Evolutionary conservation across 2,113 vertebrate species (phyloP).

Genomic region (Sylvietta virens): DNA sequence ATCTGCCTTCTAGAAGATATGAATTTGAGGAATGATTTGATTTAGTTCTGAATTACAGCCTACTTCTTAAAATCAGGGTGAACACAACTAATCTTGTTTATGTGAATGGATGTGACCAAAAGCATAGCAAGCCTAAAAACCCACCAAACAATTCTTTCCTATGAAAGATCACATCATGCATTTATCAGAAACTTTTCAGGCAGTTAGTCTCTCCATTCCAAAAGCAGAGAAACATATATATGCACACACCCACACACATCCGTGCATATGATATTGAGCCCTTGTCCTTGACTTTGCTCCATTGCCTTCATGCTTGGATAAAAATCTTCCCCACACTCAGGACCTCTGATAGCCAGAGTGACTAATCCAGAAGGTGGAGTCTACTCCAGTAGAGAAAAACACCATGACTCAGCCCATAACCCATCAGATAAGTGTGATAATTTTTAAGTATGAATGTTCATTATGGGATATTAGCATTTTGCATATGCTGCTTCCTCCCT

Average conservation of each 20-base stretch:
- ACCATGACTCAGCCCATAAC: not conserved
- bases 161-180: not conserved
- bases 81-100: not conserved
- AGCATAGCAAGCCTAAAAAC: not conserved
- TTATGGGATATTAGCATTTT: not conserved
- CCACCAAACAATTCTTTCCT: not conserved
- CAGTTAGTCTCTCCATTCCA: not conserved
- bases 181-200: not conserved
- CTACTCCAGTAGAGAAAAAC: not conserved
- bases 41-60: not conserved
- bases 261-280: not conserved
- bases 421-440: not conserved
- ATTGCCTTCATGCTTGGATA: not conserved
- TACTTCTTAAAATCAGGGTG: not conserved
- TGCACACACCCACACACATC: not conserved
- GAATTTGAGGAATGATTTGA: not conserved
- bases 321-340: not conserved
- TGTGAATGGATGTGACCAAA: not conserved
- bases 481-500: rapidly evolving
- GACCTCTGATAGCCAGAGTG: not conserved
- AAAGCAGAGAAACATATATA: not conserved
- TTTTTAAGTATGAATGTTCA: not conserved
- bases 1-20: not conserved
- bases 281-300: not conserved
- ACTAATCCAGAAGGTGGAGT: not conserved